Conservation (phyloP, 53 echinoderm and acorn worm species). For the Zoroaster sp. region DNA sequence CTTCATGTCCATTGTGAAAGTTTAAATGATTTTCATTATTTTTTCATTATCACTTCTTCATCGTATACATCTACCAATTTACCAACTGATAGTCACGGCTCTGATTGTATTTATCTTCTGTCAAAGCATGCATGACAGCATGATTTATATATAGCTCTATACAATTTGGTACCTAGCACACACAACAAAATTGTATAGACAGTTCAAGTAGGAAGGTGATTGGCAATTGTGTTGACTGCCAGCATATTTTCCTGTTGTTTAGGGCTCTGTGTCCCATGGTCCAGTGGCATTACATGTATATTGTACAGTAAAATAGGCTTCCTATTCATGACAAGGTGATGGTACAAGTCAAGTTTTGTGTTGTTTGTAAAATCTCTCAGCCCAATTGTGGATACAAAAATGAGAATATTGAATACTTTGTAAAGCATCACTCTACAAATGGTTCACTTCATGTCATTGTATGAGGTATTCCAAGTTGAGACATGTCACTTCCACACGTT, state of each 20-base stretch:
- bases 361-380: too few species aligned
- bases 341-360: too few species aligned
- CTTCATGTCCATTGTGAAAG: too few species aligned
- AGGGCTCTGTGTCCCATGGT: neutral
- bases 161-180: neutral
- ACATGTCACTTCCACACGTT: too few species aligned
- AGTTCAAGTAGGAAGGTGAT: constrained; percentile 27
- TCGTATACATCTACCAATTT: neutral
- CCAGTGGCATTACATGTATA: neutral
- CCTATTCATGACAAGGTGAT: too few species aligned
- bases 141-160: neutral
- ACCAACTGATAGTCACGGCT: neutral
- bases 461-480: too few species aligned
- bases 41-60: too few species aligned
- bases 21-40: too few species aligned
- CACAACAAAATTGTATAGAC: neutral
- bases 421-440: too few species aligned
- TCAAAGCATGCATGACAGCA: constrained; percentile 13
- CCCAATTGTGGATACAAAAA: too few species aligned
- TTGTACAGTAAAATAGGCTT: neutral
- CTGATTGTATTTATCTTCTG: neutral
- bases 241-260: neutral
- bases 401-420: too few species aligned
- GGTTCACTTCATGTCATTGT: too few species aligned
- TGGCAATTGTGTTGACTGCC: constrained; percentile 26